Percentiles rank a stretch among this genome's conserved stretches.
These are phyloP conservation scores for Falco columbarius DNA, from an alignment of 2,797 vertebrate genomes.

Conservation along the genomic window DNA sequence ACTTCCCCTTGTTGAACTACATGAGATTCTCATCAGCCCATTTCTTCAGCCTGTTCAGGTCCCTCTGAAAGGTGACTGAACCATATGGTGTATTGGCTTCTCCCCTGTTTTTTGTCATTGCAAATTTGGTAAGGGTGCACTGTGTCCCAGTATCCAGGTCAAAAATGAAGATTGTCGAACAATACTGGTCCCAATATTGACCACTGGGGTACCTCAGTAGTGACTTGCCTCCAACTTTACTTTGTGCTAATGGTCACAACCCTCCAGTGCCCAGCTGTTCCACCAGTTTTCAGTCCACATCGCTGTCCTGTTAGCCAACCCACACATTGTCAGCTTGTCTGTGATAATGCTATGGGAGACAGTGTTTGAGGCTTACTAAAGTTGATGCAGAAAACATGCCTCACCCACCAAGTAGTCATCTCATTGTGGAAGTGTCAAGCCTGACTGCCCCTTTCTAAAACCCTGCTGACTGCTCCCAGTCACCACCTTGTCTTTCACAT, in stretches of 20 bases:
- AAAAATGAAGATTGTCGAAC: not conserved
- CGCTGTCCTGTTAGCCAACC: not conserved
- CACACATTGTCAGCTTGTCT: not conserved
- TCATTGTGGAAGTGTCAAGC: not conserved
- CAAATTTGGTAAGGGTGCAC: not conserved
- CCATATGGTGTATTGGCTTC: not conserved
- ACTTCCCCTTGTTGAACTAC: not conserved
- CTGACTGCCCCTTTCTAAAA: not conserved
- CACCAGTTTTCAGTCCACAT: not conserved
- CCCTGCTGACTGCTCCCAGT: not conserved
- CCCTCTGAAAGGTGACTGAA: not conserved
- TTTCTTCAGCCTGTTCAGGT: not conserved
- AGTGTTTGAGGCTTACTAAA: not conserved
- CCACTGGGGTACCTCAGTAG: not conserved
- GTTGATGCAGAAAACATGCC: not conserved
- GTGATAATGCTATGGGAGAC: not conserved
- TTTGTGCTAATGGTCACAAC: not conserved
- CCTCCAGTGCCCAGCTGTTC: not conserved
- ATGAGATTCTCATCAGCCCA: not conserved
- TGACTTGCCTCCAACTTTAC: not conserved
- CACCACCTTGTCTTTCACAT: not conserved
- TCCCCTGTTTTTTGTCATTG: not conserved
- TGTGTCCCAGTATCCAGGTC: not conserved
- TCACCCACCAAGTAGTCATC: not conserved
- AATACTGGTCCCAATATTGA: not conserved